Percentiles rank a stretch among this genome's conserved stretches.
Conservation (phyloP, 1,140 invertebrate genomes). For the Drosophila melanica region DNA sequence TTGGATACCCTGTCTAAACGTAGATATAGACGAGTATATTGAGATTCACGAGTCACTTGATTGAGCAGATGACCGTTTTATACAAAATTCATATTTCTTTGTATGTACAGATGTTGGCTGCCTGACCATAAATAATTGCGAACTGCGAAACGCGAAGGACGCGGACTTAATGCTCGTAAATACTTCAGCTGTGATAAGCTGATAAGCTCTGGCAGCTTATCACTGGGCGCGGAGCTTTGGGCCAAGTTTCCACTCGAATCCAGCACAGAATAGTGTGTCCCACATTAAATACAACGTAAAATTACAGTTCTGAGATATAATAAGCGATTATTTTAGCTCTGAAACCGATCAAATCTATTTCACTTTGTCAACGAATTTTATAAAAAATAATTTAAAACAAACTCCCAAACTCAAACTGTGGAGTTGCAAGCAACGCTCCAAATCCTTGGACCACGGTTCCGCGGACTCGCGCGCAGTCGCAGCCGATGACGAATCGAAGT, state of each 20-base stretch:
- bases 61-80: not conserved
- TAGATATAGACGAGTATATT: too few relatives aligned
- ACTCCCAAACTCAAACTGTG: too few relatives aligned
- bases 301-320: too few relatives aligned
- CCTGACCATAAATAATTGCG: slow-evolving; percentile 20
- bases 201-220: not conserved
- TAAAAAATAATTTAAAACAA: too few relatives aligned
- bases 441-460: too few relatives aligned
- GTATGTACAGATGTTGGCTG: not conserved
- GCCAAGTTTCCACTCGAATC: slow-evolving; percentile 4
- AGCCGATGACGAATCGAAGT: not conserved
- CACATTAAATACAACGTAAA: too few relatives aligned
- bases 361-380: too few relatives aligned
- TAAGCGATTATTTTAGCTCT: too few relatives aligned
- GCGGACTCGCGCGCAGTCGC: not conserved
- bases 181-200: slow-evolving; percentile 34
- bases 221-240: not conserved
- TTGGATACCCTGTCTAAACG: not conserved
- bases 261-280: too few relatives aligned
- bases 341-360: too few relatives aligned
- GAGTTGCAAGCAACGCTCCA: too few relatives aligned
- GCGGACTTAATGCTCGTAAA: slow-evolving; percentile 30
- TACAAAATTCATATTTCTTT: not conserved
- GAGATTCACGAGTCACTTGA: not conserved
- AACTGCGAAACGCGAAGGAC: slow-evolving; percentile 26